Base-by-base conservation (phyloP, 2,113 vertebrate genomes). In the Abramis brama region DNA sequence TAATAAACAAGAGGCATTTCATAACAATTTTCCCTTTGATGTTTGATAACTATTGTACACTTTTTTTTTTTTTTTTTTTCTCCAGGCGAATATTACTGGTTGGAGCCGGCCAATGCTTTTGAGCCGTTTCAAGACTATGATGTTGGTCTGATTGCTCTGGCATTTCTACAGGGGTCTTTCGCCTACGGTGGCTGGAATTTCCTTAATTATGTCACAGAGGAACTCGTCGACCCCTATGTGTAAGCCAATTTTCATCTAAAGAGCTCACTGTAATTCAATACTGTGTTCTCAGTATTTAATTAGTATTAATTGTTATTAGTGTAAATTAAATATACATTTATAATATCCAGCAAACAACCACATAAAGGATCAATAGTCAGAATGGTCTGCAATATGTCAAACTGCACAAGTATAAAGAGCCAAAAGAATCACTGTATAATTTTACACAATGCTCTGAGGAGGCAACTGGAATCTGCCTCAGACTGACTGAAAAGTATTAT, bases 111-210 rank as follows among this genome's bases (percentile, higher is more conserved):
- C 89, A 94, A 98, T 0, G 97, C 97, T 66, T 98, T 98, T 79
- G 95, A 96, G 89, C 95, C 94, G 66, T 97, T 97, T 93, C 95
- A 96, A 90, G 94, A 97, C 5, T 97, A 96, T 0, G 92, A 97
- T 45, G 95, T 97, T 21, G 97, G 97, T 33, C 92, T 96, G 87
- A 94, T 98, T 17, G 97, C 97, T 0, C 91, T 98, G 86, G 95
- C 97, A 7, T 98, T 98, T 89, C 94, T 98, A 59, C 97, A 98
- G 88, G 97, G 97, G 62, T 98, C 97, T 57, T 98, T 98, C 13
- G 97, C 97, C 83, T 98, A 98, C 0, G 97, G 96, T 60, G 97
- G 97, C 43, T 98, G 97, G 97, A 98, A 98, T 91, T 98, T 98
- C 91, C 96, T 98, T 81, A 98, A 98, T 95, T 98, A 98, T 52